Evolutionary conservation across 2,888 invertebrate species (phyloP).

Genomic region (Pelosia muscerda): DNA sequence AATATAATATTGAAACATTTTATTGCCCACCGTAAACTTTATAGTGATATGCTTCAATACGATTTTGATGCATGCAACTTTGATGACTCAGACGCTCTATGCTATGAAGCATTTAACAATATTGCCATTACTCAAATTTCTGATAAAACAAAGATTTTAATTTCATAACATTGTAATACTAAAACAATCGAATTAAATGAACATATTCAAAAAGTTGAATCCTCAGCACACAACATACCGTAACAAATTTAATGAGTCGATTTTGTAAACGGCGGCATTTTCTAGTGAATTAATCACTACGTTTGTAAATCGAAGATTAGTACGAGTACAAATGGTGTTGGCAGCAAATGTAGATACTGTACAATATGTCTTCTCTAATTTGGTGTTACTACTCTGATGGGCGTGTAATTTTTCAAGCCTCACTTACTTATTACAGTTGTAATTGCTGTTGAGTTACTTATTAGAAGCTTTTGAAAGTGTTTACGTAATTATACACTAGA

Average conservation of each 20-base stretch:
- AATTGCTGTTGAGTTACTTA: constrained; percentile 43
- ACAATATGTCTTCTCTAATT: constrained; percentile 50
- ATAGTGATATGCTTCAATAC: constrained; percentile 52
- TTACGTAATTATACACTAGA: constrained; percentile 3
- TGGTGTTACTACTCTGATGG: constrained; percentile 38
- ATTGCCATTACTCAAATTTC: background rate
- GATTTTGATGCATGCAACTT: constrained; percentile 37
- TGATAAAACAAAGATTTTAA: background rate
- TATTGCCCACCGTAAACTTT: constrained; percentile 44
- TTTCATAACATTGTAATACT: background rate
- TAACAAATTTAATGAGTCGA: constrained; percentile 40
- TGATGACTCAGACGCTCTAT: constrained; percentile 25
- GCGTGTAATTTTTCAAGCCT: constrained; percentile 50
- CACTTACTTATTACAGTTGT: constrained; percentile 46
- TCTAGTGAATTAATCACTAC: constrained; percentile 46
- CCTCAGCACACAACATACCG: constrained; percentile 29
- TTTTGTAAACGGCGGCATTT: constrained; percentile 45
- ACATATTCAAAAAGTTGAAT: constrained; percentile 17
- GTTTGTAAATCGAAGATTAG: constrained; percentile 49
- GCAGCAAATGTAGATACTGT: constrained; percentile 34
- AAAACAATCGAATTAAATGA: background rate
- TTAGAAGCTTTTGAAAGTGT: constrained; percentile 23
- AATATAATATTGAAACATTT: constrained; percentile 58
- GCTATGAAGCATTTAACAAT: constrained; percentile 7
- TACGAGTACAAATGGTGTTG: constrained; percentile 45